Base-by-base conservation (phyloP, 2,888 invertebrate species). In the Pandemis heparana region DNA sequence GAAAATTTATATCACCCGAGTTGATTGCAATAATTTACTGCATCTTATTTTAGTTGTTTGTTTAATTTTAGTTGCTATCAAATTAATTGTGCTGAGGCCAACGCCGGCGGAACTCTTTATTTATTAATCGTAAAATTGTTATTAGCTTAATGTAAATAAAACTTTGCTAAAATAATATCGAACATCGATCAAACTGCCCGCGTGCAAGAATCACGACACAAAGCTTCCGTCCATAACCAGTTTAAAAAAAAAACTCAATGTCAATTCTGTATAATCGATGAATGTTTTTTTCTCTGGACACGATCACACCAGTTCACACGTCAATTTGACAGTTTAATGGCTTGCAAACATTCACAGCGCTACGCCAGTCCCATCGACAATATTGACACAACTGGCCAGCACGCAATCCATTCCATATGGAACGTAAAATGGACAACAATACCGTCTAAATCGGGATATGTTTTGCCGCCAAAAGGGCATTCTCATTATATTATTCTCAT, bases 21-120 rank as follows among this genome's bases (percentile, higher is more conserved):
- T 83, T 86, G 87, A 87, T 89, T 85, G 90, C 85, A 82, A 89
- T 88, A 87, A 90, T 91, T 90, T 87, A 89, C 78, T 83, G 82
- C 77, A 79, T 87, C 85, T 90, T 90, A 90, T 90, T 91, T 91
- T 87, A 87, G 89, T 83, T 79, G 79, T 67, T 72, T 73, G 68
- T 73, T 60, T 68, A 63, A 74, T 69, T 74, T 69, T 63, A 73
- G 63, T 73, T 63, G 38, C 64, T 65, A 68, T 71, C 48, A 69
- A 74, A 74, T 68, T 74, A 74, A 74, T 74, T 74, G 73, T 74
- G 62, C 48, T 68, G 68, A 56, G 68, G 72, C 63, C 72, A 68
- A 43, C 38, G 67, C 63, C 68, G 41, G 56, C 66, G 43, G 62
- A 63, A 41, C 62, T 39, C 53, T 69, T 74, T 69, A 64, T 69